Conservation (phyloP, 2,888 invertebrate species). For the Cryptophagus acutangulus region DNA sequence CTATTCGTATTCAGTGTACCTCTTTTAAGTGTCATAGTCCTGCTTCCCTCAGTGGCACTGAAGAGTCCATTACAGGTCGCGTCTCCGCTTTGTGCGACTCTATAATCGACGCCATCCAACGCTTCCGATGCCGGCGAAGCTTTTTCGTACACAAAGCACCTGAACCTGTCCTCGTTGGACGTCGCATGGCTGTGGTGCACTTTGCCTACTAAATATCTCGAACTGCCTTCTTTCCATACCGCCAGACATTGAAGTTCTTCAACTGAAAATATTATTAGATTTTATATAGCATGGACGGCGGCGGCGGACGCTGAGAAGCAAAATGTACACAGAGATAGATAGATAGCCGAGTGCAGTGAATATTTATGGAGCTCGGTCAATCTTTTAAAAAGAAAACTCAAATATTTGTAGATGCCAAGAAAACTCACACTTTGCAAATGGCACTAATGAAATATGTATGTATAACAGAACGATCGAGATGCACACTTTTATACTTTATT, state of each 20-base stretch:
- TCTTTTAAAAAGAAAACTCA: neutral
- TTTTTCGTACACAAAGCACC: constrained; percentile 93
- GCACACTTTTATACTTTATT: too few relatives aligned
- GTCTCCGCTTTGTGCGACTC: constrained; percentile 87
- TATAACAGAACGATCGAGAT: too few relatives aligned
- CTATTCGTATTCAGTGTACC: constrained; percentile 49
- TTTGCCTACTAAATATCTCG: constrained; percentile 84
- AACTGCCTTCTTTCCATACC: constrained; percentile 91
- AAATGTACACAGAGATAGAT: too few relatives aligned
- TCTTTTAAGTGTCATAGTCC: constrained; percentile 77
- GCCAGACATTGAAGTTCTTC: constrained; percentile 89
- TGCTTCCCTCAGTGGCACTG: constrained; percentile 81
- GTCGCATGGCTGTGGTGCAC: constrained; percentile 85
- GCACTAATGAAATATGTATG: neutral
- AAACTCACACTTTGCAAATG: constrained; percentile 1
- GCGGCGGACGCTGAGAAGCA: too few relatives aligned
- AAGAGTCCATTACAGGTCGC: constrained; percentile 91
- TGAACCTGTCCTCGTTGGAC: constrained; percentile 86
- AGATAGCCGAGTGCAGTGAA: too few relatives aligned
- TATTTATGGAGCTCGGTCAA: constrained; percentile 1
- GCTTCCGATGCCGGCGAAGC: constrained; percentile 51
- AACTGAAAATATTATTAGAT: constrained; percentile 62
- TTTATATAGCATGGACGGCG: too few relatives aligned
- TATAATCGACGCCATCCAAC: constrained; percentile 60
- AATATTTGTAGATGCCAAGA: too few relatives aligned